A percentile compares a stretch with the other conserved stretches of the same genome.
Conservation (phyloP, 2,113 vertebrate genomes). For the Neolamprologus ventralis region DNA sequence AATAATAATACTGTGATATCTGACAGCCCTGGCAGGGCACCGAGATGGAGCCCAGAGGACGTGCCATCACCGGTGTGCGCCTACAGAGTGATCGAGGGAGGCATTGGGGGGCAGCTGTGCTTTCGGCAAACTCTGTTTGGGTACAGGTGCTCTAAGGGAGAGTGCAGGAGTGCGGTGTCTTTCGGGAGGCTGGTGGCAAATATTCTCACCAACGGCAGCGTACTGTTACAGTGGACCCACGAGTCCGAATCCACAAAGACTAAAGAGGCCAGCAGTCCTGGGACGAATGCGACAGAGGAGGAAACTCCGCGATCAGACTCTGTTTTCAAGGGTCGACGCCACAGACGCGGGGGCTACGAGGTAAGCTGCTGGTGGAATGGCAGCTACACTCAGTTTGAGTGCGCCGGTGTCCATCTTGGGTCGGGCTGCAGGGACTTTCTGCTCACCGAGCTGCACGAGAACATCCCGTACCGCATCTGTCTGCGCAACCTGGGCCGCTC, state of each 20-base stretch:
- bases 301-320: background rate
- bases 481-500: conserved; percentile 66
- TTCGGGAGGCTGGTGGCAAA: conserved; percentile 77
- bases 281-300: background rate
- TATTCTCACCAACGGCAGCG: conserved; percentile 84
- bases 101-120: conserved; percentile 73
- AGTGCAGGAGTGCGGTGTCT: conserved; percentile 74
- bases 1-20: conserved; percentile 13
- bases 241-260: background rate
- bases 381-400: conserved; percentile 89
- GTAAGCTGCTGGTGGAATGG: conserved; percentile 95
- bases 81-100: conserved; percentile 61
- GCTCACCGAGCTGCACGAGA: conserved; percentile 83
- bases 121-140: conserved; percentile 75
- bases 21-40: background rate
- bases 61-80: conserved; percentile 58
- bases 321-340: background rate
- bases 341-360: conserved; percentile 73
- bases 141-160: conserved; percentile 72
- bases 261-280: background rate
- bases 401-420: conserved; percentile 83
- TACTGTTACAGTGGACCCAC: conserved; percentile 84
- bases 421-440: conserved; percentile 85
- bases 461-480: conserved; percentile 90
- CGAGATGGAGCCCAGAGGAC: conserved; percentile 31